These are phyloP conservation scores for Erethizon dorsatum DNA, from an alignment of 2,797 vertebrate genomes.

Conservation along the genomic window DNA sequence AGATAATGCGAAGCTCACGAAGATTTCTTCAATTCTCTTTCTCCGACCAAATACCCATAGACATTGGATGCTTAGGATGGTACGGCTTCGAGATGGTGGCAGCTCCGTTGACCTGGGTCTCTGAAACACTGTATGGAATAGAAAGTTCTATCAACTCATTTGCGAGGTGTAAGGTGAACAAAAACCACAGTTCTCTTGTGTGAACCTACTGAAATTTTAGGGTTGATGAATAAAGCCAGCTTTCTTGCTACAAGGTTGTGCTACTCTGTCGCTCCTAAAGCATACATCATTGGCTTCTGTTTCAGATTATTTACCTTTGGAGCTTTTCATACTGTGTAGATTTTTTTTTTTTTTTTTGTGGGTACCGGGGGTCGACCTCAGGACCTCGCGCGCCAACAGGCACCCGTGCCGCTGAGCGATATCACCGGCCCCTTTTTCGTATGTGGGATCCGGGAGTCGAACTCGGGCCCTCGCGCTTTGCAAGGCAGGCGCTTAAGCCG, in stretches of 20 bases:
- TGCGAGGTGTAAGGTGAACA: background rate
- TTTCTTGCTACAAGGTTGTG: background rate
- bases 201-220: background rate
- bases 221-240: background rate
- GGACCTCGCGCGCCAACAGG: no score
- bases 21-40: background rate
- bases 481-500: no score
- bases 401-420: no score
- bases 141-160: background rate
- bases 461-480: no score
- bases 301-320: background rate
- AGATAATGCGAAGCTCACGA: background rate
- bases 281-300: background rate
- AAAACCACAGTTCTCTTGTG: background rate
- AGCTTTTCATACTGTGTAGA: no score
- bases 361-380: no score
- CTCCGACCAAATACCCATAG: background rate
- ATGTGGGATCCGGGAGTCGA: no score
- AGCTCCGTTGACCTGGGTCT: background rate
- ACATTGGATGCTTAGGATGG: background rate
- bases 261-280: background rate
- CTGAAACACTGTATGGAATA: background rate
- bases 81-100: background rate
- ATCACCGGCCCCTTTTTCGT: no score
- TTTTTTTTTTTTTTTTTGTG: no score